Percentiles rank a stretch among this genome's conserved stretches.
Conservation (phyloP, 2,113 vertebrate species). For the Lamprotornis superbus region DNA sequence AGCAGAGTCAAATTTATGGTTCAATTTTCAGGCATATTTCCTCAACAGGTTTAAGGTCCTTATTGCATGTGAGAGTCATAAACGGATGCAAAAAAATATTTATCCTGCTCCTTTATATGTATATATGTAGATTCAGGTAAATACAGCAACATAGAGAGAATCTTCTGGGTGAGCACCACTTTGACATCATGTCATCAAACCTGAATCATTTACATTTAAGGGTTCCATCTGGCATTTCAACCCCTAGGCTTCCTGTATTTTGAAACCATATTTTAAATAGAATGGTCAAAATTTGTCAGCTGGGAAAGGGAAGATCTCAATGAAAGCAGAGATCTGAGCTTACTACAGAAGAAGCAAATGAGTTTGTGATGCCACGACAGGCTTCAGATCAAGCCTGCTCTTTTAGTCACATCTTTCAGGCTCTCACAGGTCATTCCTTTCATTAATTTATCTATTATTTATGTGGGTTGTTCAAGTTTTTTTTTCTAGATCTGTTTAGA, state of each 20-base stretch:
- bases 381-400: background rate
- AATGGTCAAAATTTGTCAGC: background rate
- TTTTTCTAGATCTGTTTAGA: background rate
- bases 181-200: background rate
- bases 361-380: background rate
- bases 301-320: background rate
- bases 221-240: background rate
- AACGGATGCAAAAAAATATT: background rate
- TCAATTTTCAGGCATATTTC: background rate
- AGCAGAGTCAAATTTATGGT: background rate
- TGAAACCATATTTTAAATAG: background rate
- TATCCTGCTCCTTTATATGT: background rate
- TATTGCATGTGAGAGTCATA: fast-evolving
- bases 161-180: background rate
- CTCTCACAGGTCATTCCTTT: background rate
- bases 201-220: background rate
- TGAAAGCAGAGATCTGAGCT: background rate
- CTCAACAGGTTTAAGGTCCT: background rate
- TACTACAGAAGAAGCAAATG: background rate
- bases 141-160: background rate
- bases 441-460: background rate
- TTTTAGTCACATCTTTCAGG: background rate
- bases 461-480: fast-evolving
- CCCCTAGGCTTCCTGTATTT: background rate
- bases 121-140: background rate